Conservation (phyloP, 2,797 vertebrate genomes). For the Telmatherina bonti region DNA sequence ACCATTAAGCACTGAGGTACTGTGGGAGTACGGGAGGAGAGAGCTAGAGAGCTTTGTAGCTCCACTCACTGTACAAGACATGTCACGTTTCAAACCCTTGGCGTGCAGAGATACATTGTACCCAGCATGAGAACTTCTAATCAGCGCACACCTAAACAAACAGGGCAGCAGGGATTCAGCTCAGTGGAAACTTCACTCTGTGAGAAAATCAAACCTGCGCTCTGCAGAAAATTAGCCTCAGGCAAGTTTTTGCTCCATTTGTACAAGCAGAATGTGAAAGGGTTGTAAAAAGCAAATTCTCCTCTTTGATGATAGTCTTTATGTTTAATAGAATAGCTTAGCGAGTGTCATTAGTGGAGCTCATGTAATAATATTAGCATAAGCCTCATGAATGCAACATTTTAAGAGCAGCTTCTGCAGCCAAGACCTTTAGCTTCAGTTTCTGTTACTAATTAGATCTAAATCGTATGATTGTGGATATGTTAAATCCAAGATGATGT, state of each 20-base stretch:
- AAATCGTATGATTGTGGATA: constrained; percentile 40
- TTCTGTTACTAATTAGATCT: constrained; percentile 48
- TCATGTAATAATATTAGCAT: constrained; percentile 67
- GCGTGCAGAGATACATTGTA: constrained; percentile 73
- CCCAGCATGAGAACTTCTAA: constrained; percentile 87
- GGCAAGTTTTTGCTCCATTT: constrained; percentile 68
- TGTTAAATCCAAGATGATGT: constrained; percentile 26
- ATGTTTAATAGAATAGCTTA: constrained; percentile 65
- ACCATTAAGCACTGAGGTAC: constrained; percentile 71
- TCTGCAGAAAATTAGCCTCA: constrained; percentile 69
- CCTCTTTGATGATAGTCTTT: constrained; percentile 54
- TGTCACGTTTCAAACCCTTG: constrained; percentile 78
- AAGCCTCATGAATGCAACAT: constrained; percentile 47
- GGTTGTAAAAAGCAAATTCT: constrained; percentile 58
- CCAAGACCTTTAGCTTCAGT: constrained; percentile 6
- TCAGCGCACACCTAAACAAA: constrained; percentile 88
- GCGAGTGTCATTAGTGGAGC: constrained; percentile 55
- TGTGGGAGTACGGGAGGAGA: constrained; percentile 25
- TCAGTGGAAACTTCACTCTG: constrained; percentile 79
- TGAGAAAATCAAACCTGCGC: constrained; percentile 87
- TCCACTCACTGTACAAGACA: constrained; percentile 78
- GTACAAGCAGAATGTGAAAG: constrained; percentile 64
- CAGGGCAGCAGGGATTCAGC: constrained; percentile 80
- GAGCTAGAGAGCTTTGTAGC: constrained; percentile 46
- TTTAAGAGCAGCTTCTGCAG: constrained; percentile 12